phyloP scores from a whole-genome alignment of 2,888 invertebrate species.

The Pharmacophagus antenor region DNA sequence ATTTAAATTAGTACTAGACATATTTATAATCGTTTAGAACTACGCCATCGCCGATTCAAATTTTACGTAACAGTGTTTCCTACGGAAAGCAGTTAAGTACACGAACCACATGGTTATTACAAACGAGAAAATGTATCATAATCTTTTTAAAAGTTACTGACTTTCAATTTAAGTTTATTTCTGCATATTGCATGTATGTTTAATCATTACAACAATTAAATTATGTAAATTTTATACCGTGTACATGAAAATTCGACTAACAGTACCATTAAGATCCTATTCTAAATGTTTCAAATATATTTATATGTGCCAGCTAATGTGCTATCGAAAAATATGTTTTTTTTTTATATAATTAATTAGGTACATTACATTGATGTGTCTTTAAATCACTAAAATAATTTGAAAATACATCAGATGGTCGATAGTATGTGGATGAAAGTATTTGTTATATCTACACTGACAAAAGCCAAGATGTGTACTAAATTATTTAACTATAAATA shows the following conservation, averaged over 20 bases:
- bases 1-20: no score
- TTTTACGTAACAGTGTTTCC: no score
- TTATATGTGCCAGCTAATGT: conserved; percentile 31
- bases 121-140: no score
- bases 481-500: conserved; percentile 20
- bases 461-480: background rate
- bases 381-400: conserved; percentile 20
- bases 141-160: no score
- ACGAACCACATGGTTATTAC: no score
- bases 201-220: conserved; percentile 22
- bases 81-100: no score
- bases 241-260: conserved; percentile 26
- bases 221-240: background rate
- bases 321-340: conserved; percentile 33
- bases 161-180: no score
- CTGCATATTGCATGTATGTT: background rate
- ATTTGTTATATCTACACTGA: background rate
- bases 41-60: no score
- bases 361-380: conserved; percentile 29
- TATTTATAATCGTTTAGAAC: no score
- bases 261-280: conserved; percentile 20
- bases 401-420: conserved; percentile 9
- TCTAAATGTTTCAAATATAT: conserved; percentile 15
- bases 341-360: conserved; percentile 23
- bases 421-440: background rate